Evolutionary conservation across 2,888 invertebrate species (phyloP).

Genomic region (Tenthredo notha): DNA sequence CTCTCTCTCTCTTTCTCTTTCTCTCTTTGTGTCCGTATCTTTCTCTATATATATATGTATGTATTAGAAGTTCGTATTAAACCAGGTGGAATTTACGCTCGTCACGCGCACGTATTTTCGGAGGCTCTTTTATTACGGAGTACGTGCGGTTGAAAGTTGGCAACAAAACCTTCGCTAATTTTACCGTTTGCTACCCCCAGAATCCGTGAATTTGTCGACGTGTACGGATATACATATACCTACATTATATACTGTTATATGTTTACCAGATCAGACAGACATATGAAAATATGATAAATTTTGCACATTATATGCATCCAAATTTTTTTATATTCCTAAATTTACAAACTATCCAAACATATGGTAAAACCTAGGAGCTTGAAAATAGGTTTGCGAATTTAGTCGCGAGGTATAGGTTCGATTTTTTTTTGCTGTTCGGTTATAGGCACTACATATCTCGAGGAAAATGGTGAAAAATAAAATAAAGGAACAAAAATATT

Average conservation of each 20-base stretch:
- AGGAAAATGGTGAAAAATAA: background rate
- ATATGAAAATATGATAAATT: background rate
- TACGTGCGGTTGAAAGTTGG: slow-evolving; percentile 48
- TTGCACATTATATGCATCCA: no score
- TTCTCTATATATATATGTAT: slow-evolving; percentile 35
- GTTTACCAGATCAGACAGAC: background rate
- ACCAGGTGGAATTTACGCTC: slow-evolving; percentile 48
- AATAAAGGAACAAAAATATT: slow-evolving; percentile 30
- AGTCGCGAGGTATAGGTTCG: background rate
- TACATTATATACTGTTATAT: background rate
- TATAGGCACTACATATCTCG: background rate
- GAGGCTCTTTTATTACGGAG: slow-evolving; percentile 44
- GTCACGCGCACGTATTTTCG: slow-evolving; percentile 46
- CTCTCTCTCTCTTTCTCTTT: slow-evolving; percentile 5
- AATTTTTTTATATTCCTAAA: no score
- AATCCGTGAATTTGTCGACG: slow-evolving; percentile 46
- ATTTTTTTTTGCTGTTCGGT: background rate
- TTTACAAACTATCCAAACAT: no score
- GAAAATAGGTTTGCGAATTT: background rate
- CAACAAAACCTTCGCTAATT: slow-evolving; percentile 51
- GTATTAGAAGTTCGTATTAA: slow-evolving; percentile 46
- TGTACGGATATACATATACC: background rate
- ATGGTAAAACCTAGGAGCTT: no score
- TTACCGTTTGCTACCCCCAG: slow-evolving; percentile 26
- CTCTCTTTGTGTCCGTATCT: background rate